Conservation (phyloP, 2,113 vertebrate genomes). For the Ceratotherium simum region DNA sequence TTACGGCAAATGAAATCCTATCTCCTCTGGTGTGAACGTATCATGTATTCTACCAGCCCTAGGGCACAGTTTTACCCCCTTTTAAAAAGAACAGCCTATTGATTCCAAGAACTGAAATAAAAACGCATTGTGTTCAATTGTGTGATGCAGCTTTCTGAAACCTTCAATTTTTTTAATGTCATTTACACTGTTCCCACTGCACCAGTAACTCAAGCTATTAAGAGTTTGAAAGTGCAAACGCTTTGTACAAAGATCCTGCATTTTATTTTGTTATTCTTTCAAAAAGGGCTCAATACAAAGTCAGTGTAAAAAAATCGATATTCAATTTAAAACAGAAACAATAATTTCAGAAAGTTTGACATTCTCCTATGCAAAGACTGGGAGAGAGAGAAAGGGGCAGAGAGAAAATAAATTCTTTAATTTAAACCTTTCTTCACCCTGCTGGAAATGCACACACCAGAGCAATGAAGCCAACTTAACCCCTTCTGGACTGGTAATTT, state of each 20-base stretch:
- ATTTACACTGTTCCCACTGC: neutral
- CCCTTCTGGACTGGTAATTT: constrained; percentile 29
- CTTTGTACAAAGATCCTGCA: constrained; percentile 54
- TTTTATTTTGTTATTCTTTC: constrained; percentile 61
- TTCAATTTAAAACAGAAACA: constrained; percentile 65
- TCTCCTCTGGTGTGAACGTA: neutral
- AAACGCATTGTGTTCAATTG: neutral
- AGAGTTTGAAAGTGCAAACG: constrained; percentile 54
- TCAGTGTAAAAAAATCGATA: constrained; percentile 49
- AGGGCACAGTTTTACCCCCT: neutral
- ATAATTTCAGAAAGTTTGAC: constrained; percentile 64
- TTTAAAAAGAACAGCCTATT: constrained; percentile 8
- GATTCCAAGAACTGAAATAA: constrained; percentile 40
- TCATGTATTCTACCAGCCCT: neutral
- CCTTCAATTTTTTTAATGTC: neutral
- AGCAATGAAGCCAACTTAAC: neutral
- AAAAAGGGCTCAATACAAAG: constrained; percentile 55
- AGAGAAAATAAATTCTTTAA: constrained; percentile 55
- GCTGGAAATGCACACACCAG: neutral
- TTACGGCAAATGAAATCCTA: constrained; percentile 61
- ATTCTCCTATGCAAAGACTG: constrained; percentile 51
- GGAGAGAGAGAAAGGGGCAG: neutral
- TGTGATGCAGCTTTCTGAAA: neutral
- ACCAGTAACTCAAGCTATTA: constrained; percentile 19
- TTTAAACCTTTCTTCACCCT: constrained; percentile 48